Conservation (phyloP, 2,888 invertebrate species). For the Cremastinae sp. region DNA sequence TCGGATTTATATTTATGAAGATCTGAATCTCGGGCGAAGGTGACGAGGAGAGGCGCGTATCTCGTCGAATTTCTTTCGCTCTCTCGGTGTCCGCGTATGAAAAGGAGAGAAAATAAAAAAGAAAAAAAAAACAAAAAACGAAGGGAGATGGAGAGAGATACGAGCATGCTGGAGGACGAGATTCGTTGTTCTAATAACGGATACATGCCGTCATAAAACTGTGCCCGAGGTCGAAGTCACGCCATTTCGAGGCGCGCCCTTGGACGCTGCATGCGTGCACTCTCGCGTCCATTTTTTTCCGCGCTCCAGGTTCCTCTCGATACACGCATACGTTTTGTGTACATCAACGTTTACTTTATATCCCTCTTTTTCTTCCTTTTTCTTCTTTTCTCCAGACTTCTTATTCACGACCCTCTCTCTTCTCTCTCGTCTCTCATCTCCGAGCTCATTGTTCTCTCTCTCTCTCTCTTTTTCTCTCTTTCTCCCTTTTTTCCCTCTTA, state of each 20-base stretch:
- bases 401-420: not conserved
- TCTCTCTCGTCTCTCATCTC: slow-evolving; percentile 1
- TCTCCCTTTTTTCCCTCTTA: slow-evolving; percentile 1
- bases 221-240: slow-evolving; percentile 64
- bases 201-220: slow-evolving; percentile 67
- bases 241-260: slow-evolving; percentile 60
- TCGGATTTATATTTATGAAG: slow-evolving; percentile 77
- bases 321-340: slow-evolving; percentile 29
- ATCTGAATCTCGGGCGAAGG: slow-evolving; percentile 64
- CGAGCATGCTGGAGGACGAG: slow-evolving; percentile 45
- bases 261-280: slow-evolving; percentile 47
- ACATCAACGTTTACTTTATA: slow-evolving; percentile 26
- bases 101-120: too few species aligned
- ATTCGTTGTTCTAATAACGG: slow-evolving; percentile 72
- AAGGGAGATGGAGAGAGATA: not conserved
- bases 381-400: too few species aligned
- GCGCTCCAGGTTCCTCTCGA: slow-evolving; percentile 15
- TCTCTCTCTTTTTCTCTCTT: slow-evolving; percentile 1
- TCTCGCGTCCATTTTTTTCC: slow-evolving; percentile 37
- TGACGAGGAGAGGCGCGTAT: slow-evolving; percentile 22
- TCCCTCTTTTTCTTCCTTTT: slow-evolving; percentile 58
- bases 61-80: slow-evolving; percentile 1
- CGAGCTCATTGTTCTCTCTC: slow-evolving; percentile 20
- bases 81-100: not conserved
- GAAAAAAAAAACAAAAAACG: too few species aligned